phyloP scores from a whole-genome alignment of 2,113 vertebrate genomes.

The Felis catus region DNA sequence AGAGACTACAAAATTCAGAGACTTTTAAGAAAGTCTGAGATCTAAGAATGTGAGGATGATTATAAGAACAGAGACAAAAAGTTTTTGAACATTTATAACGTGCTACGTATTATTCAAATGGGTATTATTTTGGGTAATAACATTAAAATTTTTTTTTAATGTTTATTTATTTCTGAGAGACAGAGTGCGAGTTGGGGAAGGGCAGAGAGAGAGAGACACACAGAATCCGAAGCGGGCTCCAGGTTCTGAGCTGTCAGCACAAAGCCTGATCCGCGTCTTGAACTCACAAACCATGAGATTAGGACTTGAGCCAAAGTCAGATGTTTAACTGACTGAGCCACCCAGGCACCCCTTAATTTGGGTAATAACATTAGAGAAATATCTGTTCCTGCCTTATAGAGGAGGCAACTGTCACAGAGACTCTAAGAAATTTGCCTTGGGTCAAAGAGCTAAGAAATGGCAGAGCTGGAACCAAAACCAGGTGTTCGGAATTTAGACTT shows the following conservation, averaged over 20 bases:
- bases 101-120: not conserved
- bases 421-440: not conserved
- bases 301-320: no score
- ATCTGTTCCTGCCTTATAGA: not conserved
- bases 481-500: not conserved
- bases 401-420: not conserved
- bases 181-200: no score
- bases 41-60: not conserved
- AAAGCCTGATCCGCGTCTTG: no score
- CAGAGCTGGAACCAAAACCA: not conserved
- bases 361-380: not conserved
- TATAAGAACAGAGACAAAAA: not conserved
- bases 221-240: no score
- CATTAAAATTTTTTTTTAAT: no score
- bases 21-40: not conserved
- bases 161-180: no score
- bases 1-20: not conserved
- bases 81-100: not conserved
- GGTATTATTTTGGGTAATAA: not conserved
- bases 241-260: no score
- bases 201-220: no score
- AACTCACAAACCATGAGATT: no score
- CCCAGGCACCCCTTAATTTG: not conserved
- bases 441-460: not conserved
- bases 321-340: no score